Conservation (phyloP, 2,113 vertebrate genomes). For the Pteruthius melanotis region DNA sequence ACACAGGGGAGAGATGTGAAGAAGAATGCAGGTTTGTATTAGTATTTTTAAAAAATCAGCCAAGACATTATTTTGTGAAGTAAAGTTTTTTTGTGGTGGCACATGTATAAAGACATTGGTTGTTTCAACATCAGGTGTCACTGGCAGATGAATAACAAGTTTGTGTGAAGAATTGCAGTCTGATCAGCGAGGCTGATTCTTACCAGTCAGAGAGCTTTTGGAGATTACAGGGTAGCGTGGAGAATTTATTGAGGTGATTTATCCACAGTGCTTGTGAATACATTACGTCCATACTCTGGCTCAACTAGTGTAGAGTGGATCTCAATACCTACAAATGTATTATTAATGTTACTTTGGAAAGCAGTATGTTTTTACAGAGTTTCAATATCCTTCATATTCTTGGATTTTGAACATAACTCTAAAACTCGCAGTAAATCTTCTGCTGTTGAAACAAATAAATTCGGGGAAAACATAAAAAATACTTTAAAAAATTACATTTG, state of each 20-base stretch:
- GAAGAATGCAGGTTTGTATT: background rate
- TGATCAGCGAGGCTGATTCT: slow-evolving; percentile 20
- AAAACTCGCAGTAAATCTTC: background rate
- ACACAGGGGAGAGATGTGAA: background rate
- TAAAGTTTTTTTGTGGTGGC: background rate
- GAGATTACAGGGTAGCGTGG: slow-evolving; percentile 10
- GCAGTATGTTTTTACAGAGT: background rate
- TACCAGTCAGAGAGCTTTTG: slow-evolving; percentile 26
- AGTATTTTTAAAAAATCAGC: background rate
- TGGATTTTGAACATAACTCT: slow-evolving; percentile 21
- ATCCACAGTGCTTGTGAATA: slow-evolving; percentile 31
- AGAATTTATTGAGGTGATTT: slow-evolving; percentile 60
- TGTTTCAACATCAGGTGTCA: slow-evolving; percentile 15
- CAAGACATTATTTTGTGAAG: background rate
- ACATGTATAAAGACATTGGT: background rate
- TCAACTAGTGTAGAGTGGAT: background rate
- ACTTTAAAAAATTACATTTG: background rate
- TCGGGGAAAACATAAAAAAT: background rate
- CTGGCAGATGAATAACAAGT: background rate
- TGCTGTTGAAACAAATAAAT: slow-evolving; percentile 12
- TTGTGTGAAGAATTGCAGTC: background rate
- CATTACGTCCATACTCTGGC: slow-evolving; percentile 26
- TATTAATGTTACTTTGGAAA: slow-evolving; percentile 64
- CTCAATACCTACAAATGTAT: slow-evolving; percentile 43
- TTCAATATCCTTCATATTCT: background rate